A percentile compares a stretch with the other conserved stretches of the same genome.
phyloP scores from a whole-genome alignment of 2,113 vertebrate species.

The Litocranius walleri region DNA sequence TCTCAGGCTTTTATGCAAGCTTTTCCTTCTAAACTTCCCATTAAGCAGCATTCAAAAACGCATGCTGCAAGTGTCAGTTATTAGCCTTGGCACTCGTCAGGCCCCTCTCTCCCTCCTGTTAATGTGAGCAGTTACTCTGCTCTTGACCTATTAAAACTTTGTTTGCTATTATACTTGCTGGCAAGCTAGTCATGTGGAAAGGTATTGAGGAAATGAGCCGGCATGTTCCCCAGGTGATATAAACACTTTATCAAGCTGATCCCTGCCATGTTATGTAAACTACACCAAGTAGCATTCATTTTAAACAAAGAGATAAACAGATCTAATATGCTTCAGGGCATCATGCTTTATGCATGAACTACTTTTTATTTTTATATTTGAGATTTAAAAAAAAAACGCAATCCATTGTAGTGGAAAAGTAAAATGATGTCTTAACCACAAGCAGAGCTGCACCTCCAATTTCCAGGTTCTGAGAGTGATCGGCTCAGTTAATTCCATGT shows the following conservation, averaged over 20 bases:
- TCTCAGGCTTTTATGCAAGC: conserved; percentile 59
- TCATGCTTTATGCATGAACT: conserved; percentile 88
- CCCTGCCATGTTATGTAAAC: conserved; percentile 88
- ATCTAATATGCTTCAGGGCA: conserved; percentile 85
- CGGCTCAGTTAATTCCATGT: conserved; percentile 71
- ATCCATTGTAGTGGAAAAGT: conserved; percentile 69
- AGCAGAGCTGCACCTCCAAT: conserved; percentile 53
- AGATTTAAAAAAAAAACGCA: conserved; percentile 77
- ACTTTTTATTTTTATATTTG: conserved; percentile 85
- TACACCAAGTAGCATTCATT: conserved; percentile 81
- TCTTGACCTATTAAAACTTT: conserved; percentile 86
- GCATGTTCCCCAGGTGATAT: conserved; percentile 81
- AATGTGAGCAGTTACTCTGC: conserved; percentile 69
- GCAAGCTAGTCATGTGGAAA: conserved; percentile 81
- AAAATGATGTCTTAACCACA: conserved; percentile 77
- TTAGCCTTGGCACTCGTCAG: conserved; percentile 63
- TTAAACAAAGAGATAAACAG: conserved; percentile 88
- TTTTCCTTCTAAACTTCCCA: conserved; percentile 66
- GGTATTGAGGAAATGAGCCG: conserved; percentile 84
- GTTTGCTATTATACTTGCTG: conserved; percentile 82
- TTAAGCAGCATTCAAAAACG: conserved; percentile 67
- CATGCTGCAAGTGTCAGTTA: conserved; percentile 54
- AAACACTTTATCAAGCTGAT: conserved; percentile 87
- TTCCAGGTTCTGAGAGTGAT: conserved; percentile 76
- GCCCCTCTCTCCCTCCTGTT: conserved; percentile 54